Base-by-base conservation (phyloP, 64 coral and sea anemone genomes). In the Stylophora pistillata region DNA sequence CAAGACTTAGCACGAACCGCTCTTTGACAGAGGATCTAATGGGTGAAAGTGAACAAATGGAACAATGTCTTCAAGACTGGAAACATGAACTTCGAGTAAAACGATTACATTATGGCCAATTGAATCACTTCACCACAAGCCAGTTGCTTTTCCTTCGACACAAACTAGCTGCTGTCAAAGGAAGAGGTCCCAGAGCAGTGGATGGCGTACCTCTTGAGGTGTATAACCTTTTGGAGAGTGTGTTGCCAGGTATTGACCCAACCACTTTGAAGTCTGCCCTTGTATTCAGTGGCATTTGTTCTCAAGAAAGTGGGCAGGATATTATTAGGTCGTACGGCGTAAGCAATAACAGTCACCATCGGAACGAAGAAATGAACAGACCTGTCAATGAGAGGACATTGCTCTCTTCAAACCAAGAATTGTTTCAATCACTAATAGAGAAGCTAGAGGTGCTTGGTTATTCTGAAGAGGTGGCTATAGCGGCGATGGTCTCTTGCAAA, bases 161-260 rank as follows among this genome's bases (percentile, higher is more conserved):
- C 0, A 29, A 92, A 69, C 71, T 95, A 1, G 94, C 94, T 1
- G 58, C 15, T 66, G 71, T 95, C 20, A 71, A 30, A 60, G 79
- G 58, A 20, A 81, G 88, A 62, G 41, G 81, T 47, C 56, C 61
- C 82, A 84, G 14, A 63, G 81, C 55, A 64, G 64, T 89, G 18
- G 68, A 87, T n/a, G 58, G 21, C 5, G 57, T 91, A 27, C 54
- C 69, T 0, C 82, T 85, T 69, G 77, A 75, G 55, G 65, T 95
- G 16, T 95, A 95, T 74, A 95, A 75, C 26, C 79, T 95, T 21
- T 58, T 95, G n/a, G 89, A 95, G 54, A 92, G 86, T 65, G 94
- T 92, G 33, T 79, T 95, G n/a, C 79, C 94, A 0, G 89, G 73
- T 18, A 37, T 95, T 74, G 86, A 85, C 55, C 87, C 79, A 20